These are phyloP conservation scores for Scytalopus superciliaris DNA, from an alignment of 2,113 vertebrate species.

Conservation along the genomic window DNA sequence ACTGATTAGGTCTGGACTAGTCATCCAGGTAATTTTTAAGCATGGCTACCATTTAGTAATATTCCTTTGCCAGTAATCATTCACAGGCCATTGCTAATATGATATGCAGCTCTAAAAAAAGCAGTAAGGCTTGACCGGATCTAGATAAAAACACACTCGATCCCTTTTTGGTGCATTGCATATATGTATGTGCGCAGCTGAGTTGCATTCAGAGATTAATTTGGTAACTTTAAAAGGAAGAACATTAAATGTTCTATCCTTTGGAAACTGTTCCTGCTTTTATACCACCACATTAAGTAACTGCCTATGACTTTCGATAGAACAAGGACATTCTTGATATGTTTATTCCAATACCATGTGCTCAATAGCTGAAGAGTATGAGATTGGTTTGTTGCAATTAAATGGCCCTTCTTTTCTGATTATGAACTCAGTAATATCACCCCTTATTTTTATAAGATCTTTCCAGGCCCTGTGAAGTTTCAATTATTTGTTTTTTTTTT, in stretches of 20 bases:
- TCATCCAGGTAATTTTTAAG: background rate
- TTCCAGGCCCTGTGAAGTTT: background rate
- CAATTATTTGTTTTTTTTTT: background rate
- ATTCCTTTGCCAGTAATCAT: background rate
- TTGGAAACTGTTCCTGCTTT: background rate
- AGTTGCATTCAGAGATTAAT: background rate
- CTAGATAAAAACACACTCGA: background rate
- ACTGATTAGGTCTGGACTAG: background rate
- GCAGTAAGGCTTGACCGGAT: background rate
- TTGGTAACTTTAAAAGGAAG: background rate
- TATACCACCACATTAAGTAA: background rate
- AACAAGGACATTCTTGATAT: background rate
- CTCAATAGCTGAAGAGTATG: background rate
- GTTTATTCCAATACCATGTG: background rate
- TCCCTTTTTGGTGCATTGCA: background rate
- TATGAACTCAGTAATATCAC: background rate
- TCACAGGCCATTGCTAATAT: background rate
- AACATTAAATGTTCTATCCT: background rate
- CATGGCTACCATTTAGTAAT: background rate
- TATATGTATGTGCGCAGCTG: background rate
- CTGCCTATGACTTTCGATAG: background rate
- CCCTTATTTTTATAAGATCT: constrained; percentile 26
- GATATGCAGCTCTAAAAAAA: background rate
- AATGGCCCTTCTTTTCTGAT: background rate
- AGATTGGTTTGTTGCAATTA: background rate